Evolutionary conservation across 92 coral and sea anemone species (phyloP).

Genomic region (Heliopora coerulea): DNA sequence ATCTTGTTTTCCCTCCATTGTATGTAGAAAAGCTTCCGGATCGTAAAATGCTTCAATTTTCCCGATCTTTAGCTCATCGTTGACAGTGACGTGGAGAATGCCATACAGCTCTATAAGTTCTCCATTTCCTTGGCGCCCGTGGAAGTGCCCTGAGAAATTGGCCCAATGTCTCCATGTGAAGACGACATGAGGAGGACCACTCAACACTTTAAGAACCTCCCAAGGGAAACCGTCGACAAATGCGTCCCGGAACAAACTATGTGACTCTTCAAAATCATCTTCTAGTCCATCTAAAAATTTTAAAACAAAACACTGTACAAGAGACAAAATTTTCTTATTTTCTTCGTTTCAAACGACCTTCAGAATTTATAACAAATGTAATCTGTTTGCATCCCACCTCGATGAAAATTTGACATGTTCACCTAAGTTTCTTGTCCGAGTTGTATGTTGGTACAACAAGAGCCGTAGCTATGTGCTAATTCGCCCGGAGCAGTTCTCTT

Average conservation of each 20-base stretch:
- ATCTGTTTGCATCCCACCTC: too few species aligned
- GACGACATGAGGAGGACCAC: conserved; percentile 82
- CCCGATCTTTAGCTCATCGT: background rate
- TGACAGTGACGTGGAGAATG: conserved; percentile 22
- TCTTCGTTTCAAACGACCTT: too few species aligned
- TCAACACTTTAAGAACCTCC: conserved; percentile 74
- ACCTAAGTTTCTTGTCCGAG: too few species aligned
- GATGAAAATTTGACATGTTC: too few species aligned
- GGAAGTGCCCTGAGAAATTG: conserved; percentile 73
- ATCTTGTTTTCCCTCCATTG: conserved; percentile 4
- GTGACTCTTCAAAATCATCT: conserved; percentile 26
- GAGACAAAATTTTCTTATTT: conserved; percentile 65
- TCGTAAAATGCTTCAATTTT: conserved; percentile 44
- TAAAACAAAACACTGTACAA: conserved; percentile 37
- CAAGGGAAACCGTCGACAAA: conserved; percentile 81
- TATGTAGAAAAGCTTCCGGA: conserved; percentile 59
- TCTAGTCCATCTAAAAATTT: conserved; percentile 28
- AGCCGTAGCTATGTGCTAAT: too few species aligned
- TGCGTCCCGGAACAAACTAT: conserved; percentile 32
- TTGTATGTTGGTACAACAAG: too few species aligned
- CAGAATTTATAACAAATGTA: too few species aligned
- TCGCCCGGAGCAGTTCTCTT: too few species aligned
- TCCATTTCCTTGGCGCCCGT: conserved; percentile 68
- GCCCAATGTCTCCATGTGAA: conserved; percentile 97
- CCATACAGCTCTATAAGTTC: conserved; percentile 67